phyloP scores from a whole-genome alignment of 2,113 vertebrate species.

The Caracal caracal region DNA sequence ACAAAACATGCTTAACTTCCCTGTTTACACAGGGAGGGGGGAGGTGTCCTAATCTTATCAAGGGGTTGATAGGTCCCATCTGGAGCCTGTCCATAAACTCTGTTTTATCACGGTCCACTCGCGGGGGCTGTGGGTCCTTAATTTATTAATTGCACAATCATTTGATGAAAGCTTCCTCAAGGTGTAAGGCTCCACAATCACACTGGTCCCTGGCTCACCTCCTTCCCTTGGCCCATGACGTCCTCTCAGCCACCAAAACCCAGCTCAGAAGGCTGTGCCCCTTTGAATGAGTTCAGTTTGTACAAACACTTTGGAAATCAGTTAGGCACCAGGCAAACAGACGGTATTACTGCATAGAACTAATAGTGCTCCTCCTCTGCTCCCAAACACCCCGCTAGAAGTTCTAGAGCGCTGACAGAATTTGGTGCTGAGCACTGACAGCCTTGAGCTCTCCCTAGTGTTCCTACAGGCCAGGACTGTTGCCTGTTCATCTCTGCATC shows the following conservation, averaged over 20 bases:
- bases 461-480: neutral
- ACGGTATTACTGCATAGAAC: neutral
- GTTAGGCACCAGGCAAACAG: neutral
- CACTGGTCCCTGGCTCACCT: neutral
- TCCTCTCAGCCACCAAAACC: conserved; percentile 28
- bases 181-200: neutral
- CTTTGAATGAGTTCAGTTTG: neutral
- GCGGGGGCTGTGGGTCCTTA: neutral
- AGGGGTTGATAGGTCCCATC: neutral
- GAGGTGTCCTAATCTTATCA: neutral
- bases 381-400: neutral
- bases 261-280: neutral
- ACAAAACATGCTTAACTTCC: conserved; percentile 17
- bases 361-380: neutral
- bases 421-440: neutral
- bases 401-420: neutral
- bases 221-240: neutral
- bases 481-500: neutral
- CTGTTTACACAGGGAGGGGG: neutral
- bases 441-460: neutral
- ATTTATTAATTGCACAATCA: neutral
- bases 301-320: neutral
- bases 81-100: neutral
- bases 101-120: neutral
- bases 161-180: neutral